A percentile compares a stretch with the other conserved stretches of the same genome.
These are phyloP conservation scores for Pelobates cultripes DNA, from an alignment of 2,797 vertebrate genomes.

Conservation along the genomic window DNA sequence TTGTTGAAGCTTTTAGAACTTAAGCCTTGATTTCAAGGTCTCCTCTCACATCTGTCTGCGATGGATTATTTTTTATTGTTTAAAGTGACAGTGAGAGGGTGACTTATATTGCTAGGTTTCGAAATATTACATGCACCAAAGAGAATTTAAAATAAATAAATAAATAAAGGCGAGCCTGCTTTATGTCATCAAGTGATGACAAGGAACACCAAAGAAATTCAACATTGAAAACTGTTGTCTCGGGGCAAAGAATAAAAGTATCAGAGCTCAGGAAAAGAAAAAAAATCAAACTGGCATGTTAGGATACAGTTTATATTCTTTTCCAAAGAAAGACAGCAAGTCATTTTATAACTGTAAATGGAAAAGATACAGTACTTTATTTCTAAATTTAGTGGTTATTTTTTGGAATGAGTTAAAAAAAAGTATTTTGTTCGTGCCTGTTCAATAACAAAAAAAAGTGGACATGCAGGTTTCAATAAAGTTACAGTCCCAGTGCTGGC, in stretches of 20 bases:
- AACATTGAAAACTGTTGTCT: constrained; percentile 44
- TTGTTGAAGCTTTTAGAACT: not conserved
- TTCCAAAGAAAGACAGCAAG: not conserved
- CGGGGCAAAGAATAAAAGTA: constrained; percentile 42
- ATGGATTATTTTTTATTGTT: constrained; percentile 55
- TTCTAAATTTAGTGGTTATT: constrained; percentile 7
- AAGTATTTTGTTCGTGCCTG: too few relatives aligned
- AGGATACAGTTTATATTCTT: constrained; percentile 14
- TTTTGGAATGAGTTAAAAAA: too few relatives aligned
- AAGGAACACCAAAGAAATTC: constrained; percentile 10
- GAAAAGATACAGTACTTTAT: constrained; percentile 34
- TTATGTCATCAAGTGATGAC: constrained; percentile 50
- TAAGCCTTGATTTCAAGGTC: constrained; percentile 36
- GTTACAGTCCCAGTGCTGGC: too few relatives aligned
- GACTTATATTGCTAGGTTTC: constrained; percentile 50
- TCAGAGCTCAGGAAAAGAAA: constrained; percentile 29
- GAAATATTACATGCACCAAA: constrained; percentile 41
- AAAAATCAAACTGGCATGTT: constrained; percentile 36
- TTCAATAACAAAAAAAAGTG: too few relatives aligned
- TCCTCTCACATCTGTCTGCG: constrained; percentile 33
- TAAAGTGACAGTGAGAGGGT: constrained; percentile 52
- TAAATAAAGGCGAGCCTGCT: constrained; percentile 34
- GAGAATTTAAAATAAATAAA: constrained; percentile 15
- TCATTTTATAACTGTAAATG: constrained; percentile 1
- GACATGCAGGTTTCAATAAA: too few relatives aligned